phyloP scores from a whole-genome alignment of 2,888 invertebrate species.

The Aproaerema taeniolella region DNA sequence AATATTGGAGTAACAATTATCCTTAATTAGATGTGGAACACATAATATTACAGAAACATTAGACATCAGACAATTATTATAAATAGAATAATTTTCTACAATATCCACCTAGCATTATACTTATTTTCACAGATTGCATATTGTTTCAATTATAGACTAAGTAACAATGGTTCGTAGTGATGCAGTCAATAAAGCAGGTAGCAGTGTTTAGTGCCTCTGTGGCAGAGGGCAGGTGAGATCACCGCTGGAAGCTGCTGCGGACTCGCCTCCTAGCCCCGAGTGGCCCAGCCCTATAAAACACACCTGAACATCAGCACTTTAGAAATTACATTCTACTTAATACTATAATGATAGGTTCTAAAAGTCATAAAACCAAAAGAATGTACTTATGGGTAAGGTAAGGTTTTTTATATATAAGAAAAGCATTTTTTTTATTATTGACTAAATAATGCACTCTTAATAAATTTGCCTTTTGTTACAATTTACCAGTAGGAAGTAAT shows the following conservation, averaged over 20 bases:
- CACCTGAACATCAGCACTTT: slow-evolving; percentile 2
- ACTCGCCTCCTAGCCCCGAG: slow-evolving; percentile 81
- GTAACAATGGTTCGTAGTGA: slow-evolving; percentile 80
- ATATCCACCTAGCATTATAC: slow-evolving; percentile 76
- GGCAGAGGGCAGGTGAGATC: slow-evolving; percentile 74
- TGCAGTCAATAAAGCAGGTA: slow-evolving; percentile 81
- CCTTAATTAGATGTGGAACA: slow-evolving; percentile 81
- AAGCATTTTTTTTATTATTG: too few relatives aligned
- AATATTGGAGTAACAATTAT: slow-evolving; percentile 77
- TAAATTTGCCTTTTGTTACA: too few relatives aligned
- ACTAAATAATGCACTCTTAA: too few relatives aligned
- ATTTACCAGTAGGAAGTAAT: too few relatives aligned
- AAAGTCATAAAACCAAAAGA: too few relatives aligned
- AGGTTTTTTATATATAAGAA: too few relatives aligned
- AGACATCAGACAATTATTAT: slow-evolving; percentile 78
- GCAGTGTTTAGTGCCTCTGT: slow-evolving; percentile 73
- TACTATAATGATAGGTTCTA: too few relatives aligned
- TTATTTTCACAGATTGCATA: slow-evolving; percentile 84
- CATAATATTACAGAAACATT: slow-evolving; percentile 79
- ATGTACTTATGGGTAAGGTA: too few relatives aligned
- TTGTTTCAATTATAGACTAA: slow-evolving; percentile 78
- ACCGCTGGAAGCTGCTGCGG: slow-evolving; percentile 75
- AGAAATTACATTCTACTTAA: too few relatives aligned
- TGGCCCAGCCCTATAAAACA: slow-evolving; percentile 78
- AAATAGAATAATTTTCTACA: slow-evolving; percentile 79